Base-by-base conservation (phyloP, 2,888 invertebrate genomes). In the Agrotis ipsilon region DNA sequence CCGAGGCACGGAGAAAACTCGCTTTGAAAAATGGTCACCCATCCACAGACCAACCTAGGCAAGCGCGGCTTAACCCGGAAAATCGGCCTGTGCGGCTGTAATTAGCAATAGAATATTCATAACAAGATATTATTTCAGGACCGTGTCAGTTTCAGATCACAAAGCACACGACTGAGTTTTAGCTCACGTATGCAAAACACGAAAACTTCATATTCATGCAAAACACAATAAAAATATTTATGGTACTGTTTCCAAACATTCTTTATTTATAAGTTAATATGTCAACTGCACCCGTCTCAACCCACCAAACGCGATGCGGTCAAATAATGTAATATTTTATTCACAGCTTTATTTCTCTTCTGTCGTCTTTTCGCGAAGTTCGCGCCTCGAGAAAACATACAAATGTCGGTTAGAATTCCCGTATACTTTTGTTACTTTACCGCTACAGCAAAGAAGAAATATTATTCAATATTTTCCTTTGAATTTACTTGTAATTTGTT, bases 241-340 rank as follows among this genome's bases (percentile, higher is more conserved):
- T 76, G 66, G 45, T 16, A 65, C 67, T 71, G 60, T 63, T 75
- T 68, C 64, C 58, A 71, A 70, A 74, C 74, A 83, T 78, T 74
- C 55, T 73, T 76, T 84, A 81, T 85, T 81, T 80, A 83, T 77
- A 83, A 77, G 80, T 74, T 77, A 77, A 76, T 83, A 85, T 78
- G 81, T 86, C 86, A 80, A 81, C 78, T 82, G 81, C 82, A 88
- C 79, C 82, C 84, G 74, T 59, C 70, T 58, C 72, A 80, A 82
- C 80, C 80, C 77, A 73, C 63, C 49, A 57, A 79, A 68, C 76
- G 78, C 80, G 68, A 80, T 75, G 79, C 80, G 86, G 85, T 87
- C 88, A 89, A 88, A 88, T 86, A 86, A 86, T 83, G 80, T 85
- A 74, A 87, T 90, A 90, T 88, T 84, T 89, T 88, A 90, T 90